phyloP scores from a whole-genome alignment of 2,113 vertebrate genomes.

The Xenopus laevis region DNA sequence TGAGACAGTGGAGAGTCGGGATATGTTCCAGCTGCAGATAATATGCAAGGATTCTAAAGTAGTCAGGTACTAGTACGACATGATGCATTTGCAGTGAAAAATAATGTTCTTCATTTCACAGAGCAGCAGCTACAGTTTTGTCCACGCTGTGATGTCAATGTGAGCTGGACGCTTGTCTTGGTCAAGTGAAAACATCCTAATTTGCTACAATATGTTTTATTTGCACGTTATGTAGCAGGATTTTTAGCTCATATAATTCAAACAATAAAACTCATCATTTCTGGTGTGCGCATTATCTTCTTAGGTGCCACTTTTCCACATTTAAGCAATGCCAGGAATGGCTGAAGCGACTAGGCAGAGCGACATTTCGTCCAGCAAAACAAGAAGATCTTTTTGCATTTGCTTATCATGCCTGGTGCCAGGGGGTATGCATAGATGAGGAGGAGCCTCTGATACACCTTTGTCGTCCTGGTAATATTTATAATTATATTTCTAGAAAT shows the following conservation, averaged over 20 bases:
- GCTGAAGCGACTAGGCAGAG: conserved; percentile 84
- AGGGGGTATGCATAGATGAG: conserved; percentile 83
- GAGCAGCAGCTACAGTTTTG: no score
- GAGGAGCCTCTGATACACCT: conserved; percentile 93
- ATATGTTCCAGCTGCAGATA: conserved; percentile 98
- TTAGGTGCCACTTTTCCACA: conserved; percentile 96
- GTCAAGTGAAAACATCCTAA: no score
- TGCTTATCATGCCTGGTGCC: conserved; percentile 95
- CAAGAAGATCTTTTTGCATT: conserved; percentile 97
- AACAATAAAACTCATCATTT: no score
- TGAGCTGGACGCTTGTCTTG: no score
- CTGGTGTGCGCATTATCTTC: neutral
- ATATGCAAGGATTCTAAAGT: conserved; percentile 98
- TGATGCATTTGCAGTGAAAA: no score
- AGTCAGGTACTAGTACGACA: conserved; percentile 74
- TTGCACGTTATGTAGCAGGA: no score
- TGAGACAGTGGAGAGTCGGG: conserved; percentile 92
- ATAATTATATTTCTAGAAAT: neutral
- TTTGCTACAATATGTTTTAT: no score
- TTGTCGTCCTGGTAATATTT: conserved; percentile 83
- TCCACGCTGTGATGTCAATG: no score
- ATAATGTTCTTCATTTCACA: no score
- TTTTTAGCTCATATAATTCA: no score
- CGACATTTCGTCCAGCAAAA: conserved; percentile 82
- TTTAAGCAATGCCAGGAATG: conserved; percentile 99